Evolutionary conservation across 2,113 vertebrate species (phyloP), one percentile per base, ranked within the genome.

Genomic region (Genyomyrus donnyi): DNA sequence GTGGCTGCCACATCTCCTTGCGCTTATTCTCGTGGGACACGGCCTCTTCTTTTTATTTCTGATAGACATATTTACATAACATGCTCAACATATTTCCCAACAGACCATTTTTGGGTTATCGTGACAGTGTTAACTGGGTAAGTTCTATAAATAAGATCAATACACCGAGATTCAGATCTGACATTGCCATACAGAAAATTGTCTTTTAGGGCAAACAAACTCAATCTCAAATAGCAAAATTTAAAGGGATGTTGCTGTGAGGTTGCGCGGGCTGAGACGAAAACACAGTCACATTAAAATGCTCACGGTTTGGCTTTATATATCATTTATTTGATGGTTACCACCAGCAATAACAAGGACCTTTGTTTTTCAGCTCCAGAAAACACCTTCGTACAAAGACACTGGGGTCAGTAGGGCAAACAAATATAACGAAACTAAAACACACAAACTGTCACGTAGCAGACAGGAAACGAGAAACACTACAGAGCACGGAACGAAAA

Each of bases 261-360:
- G 53, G 6, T 2, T 21, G 2, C 9, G 0, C 2, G 5, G 62
- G 70, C 70, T 35, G 27, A 77, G 35, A 77, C 2, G 35, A 39
- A 77, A 77, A 77, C 70, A 39, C 13, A 80, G 74, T 15, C 5
- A 80, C 35, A 80, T 80, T 70, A 42, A 80, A 42, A 80, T 42
- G 35, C 70, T 80, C 31, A 13, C 17, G 10, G 35, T 85, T 48
- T 85, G 24, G 27, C 48, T 39, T 31, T 21, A 85, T 13, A 53
- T 53, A 35, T n/a, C 9, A 24, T 87, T 87, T 87, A 87, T 87
- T 87, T 39, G 50, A 53, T 39, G n/a, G 46, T 53, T 56, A 35
- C 85, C 85, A 86, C 84, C 84, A 86, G 84, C 84, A 86, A 21
- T 27, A 86, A 35, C 85, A 87, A 31, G n/a, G 24, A 39, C 11